Evolutionary conservation across 2,797 vertebrate genomes (phyloP), one percentile per base, ranked within the genome.

Genomic region (Rhyacichthys aspro): DNA sequence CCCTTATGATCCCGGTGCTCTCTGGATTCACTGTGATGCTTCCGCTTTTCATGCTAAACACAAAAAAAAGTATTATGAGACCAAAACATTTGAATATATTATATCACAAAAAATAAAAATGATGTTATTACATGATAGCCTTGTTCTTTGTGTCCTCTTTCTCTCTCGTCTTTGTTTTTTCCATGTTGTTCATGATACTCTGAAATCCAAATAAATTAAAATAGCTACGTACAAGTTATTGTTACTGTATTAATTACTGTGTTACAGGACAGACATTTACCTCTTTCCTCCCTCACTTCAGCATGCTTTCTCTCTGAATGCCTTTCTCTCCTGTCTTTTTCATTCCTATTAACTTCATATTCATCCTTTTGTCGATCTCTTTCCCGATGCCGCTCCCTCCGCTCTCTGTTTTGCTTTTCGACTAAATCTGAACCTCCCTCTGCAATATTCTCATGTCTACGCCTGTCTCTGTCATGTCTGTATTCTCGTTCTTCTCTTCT

Each of bases 151-250:
- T 78, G 88, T 62, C 82, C 90, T 58, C 63, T 85, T 56, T 93
- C 93, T 81, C 5, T 77, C 10, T 92, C 89, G 53, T 90, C 91
- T 77, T 44, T 88, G 59, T 82, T 74, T 66, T 69, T 82, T 66
- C 63, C 76, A 7, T 62, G 73, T 36, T 90, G 82, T 39, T 86
- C 83, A 76, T 42, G 85, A 63, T 76, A 45, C 12, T 74, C 86
- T 93, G 63, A 74, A 88, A 86, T 43, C 33, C 72, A 55, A 81
- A 48, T n/a, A 54, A 3, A 58, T 5, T 17, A 2, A 46, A 37
- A 44, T 19, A 7, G n/a, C 52, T 8, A 11, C 9, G 12, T 0
- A 9, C 10, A 9, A 43, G 3, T 6, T n/a, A n/a, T 7, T 43
- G 1, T 1, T 43, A 34, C 3, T 11, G 2, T 15, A 34, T 33